Evolutionary conservation across 1,140 invertebrate genomes (phyloP).

Genomic region (Maniola jurtina): DNA sequence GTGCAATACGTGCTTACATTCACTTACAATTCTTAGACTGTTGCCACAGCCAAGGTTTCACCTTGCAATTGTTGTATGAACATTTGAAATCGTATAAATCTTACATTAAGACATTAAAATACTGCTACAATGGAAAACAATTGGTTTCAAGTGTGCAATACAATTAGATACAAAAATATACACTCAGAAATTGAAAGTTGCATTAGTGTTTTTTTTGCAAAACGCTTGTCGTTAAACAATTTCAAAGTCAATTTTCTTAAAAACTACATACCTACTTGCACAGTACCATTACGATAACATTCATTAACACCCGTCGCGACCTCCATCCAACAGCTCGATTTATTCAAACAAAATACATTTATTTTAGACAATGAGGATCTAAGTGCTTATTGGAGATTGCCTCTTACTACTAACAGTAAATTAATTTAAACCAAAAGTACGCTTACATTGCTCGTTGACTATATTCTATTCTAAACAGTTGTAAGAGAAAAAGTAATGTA

Average conservation of each 20-base stretch:
- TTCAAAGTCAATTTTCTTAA: background rate
- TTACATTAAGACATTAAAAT: conserved; percentile 12
- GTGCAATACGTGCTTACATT: conserved; percentile 31
- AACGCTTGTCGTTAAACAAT: background rate
- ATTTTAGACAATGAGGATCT: conserved; percentile 66
- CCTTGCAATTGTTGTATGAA: conserved; percentile 16
- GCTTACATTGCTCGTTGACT: conserved; percentile 36
- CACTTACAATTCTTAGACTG: conserved; percentile 28
- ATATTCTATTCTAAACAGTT: background rate
- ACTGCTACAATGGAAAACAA: background rate
- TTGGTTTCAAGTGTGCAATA: background rate
- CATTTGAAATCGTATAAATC: conserved; percentile 11
- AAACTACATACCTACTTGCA: background rate
- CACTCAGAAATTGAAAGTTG: no score
- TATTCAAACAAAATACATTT: conserved; percentile 72
- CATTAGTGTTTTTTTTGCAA: background rate
- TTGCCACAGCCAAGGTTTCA: conserved; percentile 20
- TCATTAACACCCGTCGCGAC: conserved; percentile 62
- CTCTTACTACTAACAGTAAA: conserved; percentile 36
- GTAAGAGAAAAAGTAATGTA: conserved; percentile 38
- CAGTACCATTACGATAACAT: conserved; percentile 31
- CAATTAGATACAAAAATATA: no score
- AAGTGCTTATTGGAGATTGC: conserved; percentile 59
- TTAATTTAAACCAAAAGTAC: conserved; percentile 9
- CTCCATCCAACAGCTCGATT: conserved; percentile 51